Percentiles rank a stretch among this genome's conserved stretches.
These are phyloP conservation scores for Leiothrix lutea DNA, from an alignment of 2,113 vertebrate genomes.

Conservation along the genomic window DNA sequence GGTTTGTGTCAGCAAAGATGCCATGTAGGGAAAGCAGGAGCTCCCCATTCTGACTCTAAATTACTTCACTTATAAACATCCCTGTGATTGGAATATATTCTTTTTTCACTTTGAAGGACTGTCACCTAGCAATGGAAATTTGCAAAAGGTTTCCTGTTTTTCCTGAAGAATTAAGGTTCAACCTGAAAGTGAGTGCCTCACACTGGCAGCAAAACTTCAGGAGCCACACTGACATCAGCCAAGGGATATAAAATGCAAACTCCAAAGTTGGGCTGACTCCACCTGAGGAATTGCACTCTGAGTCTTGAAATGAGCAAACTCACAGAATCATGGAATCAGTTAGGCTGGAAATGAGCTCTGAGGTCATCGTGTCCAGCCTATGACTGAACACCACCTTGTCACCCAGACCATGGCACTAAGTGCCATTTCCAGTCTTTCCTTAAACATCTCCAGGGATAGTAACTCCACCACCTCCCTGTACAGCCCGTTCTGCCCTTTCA, in stretches of 20 bases:
- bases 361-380: background rate
- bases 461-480: background rate
- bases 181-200: background rate
- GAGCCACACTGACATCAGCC: background rate
- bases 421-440: background rate
- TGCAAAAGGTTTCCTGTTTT: background rate
- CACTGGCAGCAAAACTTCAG: background rate
- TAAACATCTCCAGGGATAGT: background rate
- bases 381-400: background rate
- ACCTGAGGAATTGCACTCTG: background rate
- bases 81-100: background rate
- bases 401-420: background rate
- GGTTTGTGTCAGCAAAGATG: background rate
- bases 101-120: background rate
- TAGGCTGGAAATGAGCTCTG: background rate
- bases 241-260: background rate
- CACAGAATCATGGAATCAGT: background rate
- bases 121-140: background rate
- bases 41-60: rapidly evolving
- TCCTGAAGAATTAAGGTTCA: background rate
- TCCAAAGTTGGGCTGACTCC: background rate
- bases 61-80: background rate
- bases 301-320: background rate
- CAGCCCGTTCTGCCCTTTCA: background rate
- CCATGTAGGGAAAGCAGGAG: background rate